Conservation (phyloP, 2,797 vertebrate genomes). For the Neomorphus geoffroyi region DNA sequence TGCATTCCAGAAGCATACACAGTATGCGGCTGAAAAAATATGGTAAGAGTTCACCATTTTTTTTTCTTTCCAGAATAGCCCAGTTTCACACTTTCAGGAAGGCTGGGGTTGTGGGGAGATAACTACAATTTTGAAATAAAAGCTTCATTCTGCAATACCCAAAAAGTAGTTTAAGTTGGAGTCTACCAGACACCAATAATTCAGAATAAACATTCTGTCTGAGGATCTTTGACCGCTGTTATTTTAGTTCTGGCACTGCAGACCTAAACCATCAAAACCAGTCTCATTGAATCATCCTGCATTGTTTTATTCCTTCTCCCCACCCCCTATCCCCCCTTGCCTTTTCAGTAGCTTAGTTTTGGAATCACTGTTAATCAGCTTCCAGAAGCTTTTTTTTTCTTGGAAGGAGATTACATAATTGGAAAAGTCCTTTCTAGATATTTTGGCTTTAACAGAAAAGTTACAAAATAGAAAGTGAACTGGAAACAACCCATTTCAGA, state of each 20-base stretch:
- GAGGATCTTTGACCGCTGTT: slow-evolving; percentile 15
- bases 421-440: not conserved
- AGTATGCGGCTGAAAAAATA: slow-evolving; percentile 65
- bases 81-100: not conserved
- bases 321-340: too few species aligned
- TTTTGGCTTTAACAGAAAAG: not conserved
- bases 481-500: not conserved
- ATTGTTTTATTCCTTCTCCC: not conserved
- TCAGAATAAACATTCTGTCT: slow-evolving; percentile 35
- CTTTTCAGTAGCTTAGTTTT: not conserved
- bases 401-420: not conserved
- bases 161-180: slow-evolving; percentile 13
- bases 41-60: not conserved
- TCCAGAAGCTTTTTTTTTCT: not conserved
- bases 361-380: not conserved
- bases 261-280: slow-evolving; percentile 13
- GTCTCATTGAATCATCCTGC: not conserved
- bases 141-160: slow-evolving; percentile 19
- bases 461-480: not conserved
- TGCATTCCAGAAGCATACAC: not conserved
- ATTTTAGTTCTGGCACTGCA: not conserved
- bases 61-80: not conserved
- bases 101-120: not conserved
- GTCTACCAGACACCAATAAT: slow-evolving; percentile 15
- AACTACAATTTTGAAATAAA: slow-evolving; percentile 22